Conservation (phyloP, 2,888 invertebrate species). For the Lottia scabra region DNA sequence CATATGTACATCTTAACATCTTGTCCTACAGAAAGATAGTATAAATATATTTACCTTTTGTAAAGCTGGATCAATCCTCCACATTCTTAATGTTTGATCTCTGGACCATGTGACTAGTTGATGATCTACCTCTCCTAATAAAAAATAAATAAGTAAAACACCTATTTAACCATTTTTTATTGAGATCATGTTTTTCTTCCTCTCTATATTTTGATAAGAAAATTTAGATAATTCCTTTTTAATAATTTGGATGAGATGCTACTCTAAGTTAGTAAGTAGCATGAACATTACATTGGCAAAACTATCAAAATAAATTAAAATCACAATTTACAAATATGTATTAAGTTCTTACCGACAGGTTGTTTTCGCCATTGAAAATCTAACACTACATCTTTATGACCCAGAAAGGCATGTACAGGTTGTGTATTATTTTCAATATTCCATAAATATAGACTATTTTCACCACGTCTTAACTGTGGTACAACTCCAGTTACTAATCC, state of each 20-base stretch:
- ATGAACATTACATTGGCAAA: too few relatives aligned
- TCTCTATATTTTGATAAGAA: too few relatives aligned
- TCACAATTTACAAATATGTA: conserved; percentile 38
- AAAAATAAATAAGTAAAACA: not conserved
- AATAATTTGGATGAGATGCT: not conserved
- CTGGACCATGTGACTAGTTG: conserved; percentile 95
- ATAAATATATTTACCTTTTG: conserved; percentile 73
- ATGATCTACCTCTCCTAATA: conserved; percentile 76
- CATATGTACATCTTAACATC: too few relatives aligned
- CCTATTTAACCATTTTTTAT: too few relatives aligned
- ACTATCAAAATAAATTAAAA: conserved; percentile 61
- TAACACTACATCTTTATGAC: conserved; percentile 92
- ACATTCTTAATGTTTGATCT: conserved; percentile 91
- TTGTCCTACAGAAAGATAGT: too few relatives aligned
- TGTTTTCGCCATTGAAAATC: conserved; percentile 92
- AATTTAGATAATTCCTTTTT: too few relatives aligned
- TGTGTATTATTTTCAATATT: conserved; percentile 73
- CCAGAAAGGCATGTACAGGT: conserved; percentile 91
- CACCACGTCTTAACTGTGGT: conserved; percentile 89
- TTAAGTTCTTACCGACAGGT: conserved; percentile 47
- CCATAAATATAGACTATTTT: conserved; percentile 85
- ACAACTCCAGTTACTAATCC: conserved; percentile 92
- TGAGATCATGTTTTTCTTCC: too few relatives aligned
- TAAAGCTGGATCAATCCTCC: conserved; percentile 88
- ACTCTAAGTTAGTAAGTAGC: too few relatives aligned